phyloP scores from a whole-genome alignment of 1,140 invertebrate species.

The Brachionus sp. region DNA sequence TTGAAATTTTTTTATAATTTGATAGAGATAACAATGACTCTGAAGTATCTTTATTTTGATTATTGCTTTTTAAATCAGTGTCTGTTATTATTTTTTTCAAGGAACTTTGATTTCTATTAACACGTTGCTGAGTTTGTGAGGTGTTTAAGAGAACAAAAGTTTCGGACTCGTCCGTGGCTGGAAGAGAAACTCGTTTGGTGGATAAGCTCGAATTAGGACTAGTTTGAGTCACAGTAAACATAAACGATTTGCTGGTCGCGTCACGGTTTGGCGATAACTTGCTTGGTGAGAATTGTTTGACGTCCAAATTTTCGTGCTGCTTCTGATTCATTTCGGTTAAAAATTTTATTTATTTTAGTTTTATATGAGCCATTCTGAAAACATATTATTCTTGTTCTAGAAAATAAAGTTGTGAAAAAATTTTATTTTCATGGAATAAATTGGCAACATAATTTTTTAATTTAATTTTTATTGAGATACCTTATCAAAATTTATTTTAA shows the following conservation, averaged over 20 bases:
- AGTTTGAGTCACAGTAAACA: background rate
- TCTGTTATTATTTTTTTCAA: background rate
- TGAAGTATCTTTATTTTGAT: background rate
- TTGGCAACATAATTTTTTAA: background rate
- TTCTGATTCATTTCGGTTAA: constrained; percentile 11
- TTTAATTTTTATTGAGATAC: background rate
- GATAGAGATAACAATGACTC: background rate
- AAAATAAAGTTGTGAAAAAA: too few species aligned
- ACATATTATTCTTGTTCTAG: too few species aligned
- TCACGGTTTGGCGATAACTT: background rate
- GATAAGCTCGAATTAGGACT: background rate
- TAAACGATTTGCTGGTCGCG: background rate
- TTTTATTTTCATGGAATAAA: background rate
- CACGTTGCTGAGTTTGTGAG: background rate
- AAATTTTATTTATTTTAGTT: background rate
- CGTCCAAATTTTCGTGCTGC: constrained; percentile 15
- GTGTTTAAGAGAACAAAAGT: background rate
- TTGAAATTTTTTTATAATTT: constrained; percentile 17
- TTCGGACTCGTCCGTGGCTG: background rate
- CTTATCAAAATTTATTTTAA: background rate
- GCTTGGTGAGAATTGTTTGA: background rate
- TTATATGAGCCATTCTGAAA: background rate
- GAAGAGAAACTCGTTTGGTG: background rate
- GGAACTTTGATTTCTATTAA: background rate
- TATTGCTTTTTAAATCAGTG: background rate